Conservation (phyloP, 2,888 invertebrate genomes). For the Ephialtes manifestator region DNA sequence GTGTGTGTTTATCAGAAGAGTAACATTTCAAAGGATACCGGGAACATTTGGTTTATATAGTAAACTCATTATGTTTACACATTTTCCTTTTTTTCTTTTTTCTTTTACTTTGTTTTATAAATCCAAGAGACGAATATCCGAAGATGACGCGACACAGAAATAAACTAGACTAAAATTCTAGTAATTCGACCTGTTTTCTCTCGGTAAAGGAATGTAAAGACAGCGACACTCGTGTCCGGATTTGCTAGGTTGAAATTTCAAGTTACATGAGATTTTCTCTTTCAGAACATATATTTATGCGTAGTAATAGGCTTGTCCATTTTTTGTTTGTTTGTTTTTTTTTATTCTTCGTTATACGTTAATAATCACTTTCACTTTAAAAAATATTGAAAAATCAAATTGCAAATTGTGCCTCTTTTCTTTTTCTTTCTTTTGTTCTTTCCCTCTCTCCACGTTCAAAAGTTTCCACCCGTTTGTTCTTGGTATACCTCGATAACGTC, state of each 20-base stretch:
- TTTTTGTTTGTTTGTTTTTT: constrained; percentile 44
- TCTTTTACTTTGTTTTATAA: too few relatives aligned
- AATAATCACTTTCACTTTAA: constrained; percentile 84
- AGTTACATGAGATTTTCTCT: constrained; percentile 27
- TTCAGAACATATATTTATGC: constrained; percentile 76
- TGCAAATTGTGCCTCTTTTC: constrained; percentile 75
- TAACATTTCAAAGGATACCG: constrained; percentile 30
- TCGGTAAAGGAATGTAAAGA: constrained; percentile 82
- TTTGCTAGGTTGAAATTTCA: constrained; percentile 19
- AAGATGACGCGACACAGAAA: constrained; percentile 20
- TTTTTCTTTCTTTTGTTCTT: constrained; percentile 9
- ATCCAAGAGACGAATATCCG: constrained; percentile 21
- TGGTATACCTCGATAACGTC: constrained; percentile 91
- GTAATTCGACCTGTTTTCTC: constrained; percentile 69
- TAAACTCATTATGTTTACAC: constrained; percentile 43
- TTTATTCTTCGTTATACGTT: constrained; percentile 75
- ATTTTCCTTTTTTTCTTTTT: neutral
- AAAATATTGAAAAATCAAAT: too few relatives aligned
- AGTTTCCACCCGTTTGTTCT: constrained; percentile 89
- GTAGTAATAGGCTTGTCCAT: constrained; percentile 82
- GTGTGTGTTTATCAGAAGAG: constrained; percentile 5
- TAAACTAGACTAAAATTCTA: constrained; percentile 70
- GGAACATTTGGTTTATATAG: constrained; percentile 22
- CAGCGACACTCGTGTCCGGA: constrained; percentile 70
- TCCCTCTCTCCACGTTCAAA: constrained; percentile 72